A percentile compares a stretch with the other conserved stretches of the same genome.
Evolutionary conservation across 2,888 invertebrate genomes (phyloP).

Genomic region (Blastobasis adustella): DNA sequence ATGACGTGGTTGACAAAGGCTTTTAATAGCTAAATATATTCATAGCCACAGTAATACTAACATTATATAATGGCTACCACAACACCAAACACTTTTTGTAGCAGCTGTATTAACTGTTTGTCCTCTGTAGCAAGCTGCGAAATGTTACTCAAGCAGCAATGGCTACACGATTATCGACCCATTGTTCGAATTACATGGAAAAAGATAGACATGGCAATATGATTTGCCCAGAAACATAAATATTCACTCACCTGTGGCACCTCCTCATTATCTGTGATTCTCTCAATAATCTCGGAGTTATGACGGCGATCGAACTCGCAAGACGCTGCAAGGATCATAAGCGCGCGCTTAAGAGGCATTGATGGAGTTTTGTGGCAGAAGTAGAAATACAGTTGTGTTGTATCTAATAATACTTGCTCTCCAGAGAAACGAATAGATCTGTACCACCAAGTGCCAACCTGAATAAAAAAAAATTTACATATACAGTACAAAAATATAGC

Average conservation of each 20-base stretch:
- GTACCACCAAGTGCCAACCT: constrained; percentile 99
- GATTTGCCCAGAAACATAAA: no score
- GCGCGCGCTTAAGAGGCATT: constrained; percentile 94
- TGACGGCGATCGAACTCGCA: constrained; percentile 96
- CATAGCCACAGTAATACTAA: no score
- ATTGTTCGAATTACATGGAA: background rate
- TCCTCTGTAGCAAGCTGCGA: background rate
- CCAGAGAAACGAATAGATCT: constrained; percentile 97
- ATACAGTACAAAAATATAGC: no score
- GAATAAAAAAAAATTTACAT: constrained; percentile 16
- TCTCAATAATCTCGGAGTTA: constrained; percentile 94
- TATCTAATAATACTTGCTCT: constrained; percentile 96
- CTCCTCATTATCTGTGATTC: constrained; percentile 95
- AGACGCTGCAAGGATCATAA: constrained; percentile 97
- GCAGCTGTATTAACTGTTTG: background rate
- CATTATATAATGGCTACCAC: no score
- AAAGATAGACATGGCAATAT: background rate
- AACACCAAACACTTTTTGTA: no score
- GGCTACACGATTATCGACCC: background rate
- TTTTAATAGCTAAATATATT: no score
- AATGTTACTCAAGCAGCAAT: background rate
- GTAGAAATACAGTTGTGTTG: constrained; percentile 96
- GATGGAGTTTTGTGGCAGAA: constrained; percentile 97
- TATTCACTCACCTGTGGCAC: constrained; percentile 84
- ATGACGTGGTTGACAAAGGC: no score